Evolutionary conservation across 1,140 invertebrate species (phyloP), one percentile per base, ranked within the genome.

Genomic region (Cydia strobilella): DNA sequence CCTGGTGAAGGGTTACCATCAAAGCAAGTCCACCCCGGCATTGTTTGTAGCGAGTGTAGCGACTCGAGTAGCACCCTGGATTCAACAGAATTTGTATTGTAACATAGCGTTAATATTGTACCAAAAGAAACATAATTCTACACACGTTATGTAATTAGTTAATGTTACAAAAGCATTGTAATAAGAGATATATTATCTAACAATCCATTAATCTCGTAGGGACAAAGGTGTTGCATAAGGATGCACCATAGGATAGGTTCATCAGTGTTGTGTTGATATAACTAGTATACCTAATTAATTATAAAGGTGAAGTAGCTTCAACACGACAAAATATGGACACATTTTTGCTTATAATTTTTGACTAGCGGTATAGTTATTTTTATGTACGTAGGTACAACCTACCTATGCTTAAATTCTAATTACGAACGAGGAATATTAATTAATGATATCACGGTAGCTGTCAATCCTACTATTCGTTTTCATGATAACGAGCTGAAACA

Each of bases 171-270:
- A 77, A 80, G 82, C 76, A 42, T 13, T 84, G 75, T 83, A 77
- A 82, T 81, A 31, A 82, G 75, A 79, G 62, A 59, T 79, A 76
- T 79, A 79, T 80, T 80, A 81, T 76, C 78, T 82, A 88, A 86
- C 77, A 84, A 86, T 85, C 80, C 75, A 84, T 84, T 84, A 82
- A 85, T 83, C 77, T 84, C 78, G 82, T 83, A 88, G 79, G 54
- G 78, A 85, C n/a, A n/a, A n/a, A n/a, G n/a, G n/a, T n/a, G n/a
- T n/a, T n/a, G n/a, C n/a, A n/a, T 83, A 88, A 78, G 54, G 78
- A 85, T 86, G 85, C 82, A 90, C 82, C 86, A 88, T 85, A 85
- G 77, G 79, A 88, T 85, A 85, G 77, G 79, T 85, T 85, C 76
- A 83, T 76, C 72, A 81, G 79, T 81, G 82, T 78, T 79, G 79